Evolutionary conservation across 1,140 invertebrate species (phyloP), one percentile per base, ranked within the genome.

Genomic region (Drosophila leontia): DNA sequence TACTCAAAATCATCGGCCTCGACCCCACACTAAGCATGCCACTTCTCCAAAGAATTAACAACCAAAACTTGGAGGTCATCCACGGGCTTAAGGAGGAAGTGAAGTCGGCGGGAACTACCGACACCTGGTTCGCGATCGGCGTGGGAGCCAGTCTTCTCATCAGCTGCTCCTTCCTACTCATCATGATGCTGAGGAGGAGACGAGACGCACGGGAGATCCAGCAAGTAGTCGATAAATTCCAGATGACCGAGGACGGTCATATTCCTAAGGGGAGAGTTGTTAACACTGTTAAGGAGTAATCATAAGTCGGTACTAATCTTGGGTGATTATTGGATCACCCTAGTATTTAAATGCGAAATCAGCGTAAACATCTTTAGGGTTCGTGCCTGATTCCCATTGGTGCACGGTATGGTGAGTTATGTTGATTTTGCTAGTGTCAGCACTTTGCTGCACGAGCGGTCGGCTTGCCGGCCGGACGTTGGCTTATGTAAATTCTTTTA

Each of bases 201-300:
- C n/a, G n/a, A n/a, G n/a, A n/a, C n/a, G n/a, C n/a, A n/a, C n/a
- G n/a, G n/a, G n/a, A n/a, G n/a, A n/a, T n/a, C n/a, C n/a, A n/a
- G n/a, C n/a, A 44, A 17, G 41, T 8, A 3, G 41, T 63, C 1
- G 29, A 53, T 1, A 53, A 53, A 15, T 42, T 62, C 48, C 48
- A 55, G 37, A 64, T 55, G 61, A 35, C 61, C 61, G 48, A 55
- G 17, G 35, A 51, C 47, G 47, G n/a, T 42, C 60, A 62, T 42
- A 57, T n/a, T 29, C 7, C 32, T 42, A 26, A 65, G 19, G 42
- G 53, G 45, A 34, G 37, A 37, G 51, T 42, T 19, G 42, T 45
- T 45, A 45, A 23, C 44, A 45, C 44, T 5, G 19, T 13, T 45
- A 45, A 45, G 9, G 29, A 32, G 48, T 17, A 51, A 17, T 32